Evolutionary conservation across 1,140 invertebrate genomes (phyloP).

Genomic region (Dysdera silvatica): DNA sequence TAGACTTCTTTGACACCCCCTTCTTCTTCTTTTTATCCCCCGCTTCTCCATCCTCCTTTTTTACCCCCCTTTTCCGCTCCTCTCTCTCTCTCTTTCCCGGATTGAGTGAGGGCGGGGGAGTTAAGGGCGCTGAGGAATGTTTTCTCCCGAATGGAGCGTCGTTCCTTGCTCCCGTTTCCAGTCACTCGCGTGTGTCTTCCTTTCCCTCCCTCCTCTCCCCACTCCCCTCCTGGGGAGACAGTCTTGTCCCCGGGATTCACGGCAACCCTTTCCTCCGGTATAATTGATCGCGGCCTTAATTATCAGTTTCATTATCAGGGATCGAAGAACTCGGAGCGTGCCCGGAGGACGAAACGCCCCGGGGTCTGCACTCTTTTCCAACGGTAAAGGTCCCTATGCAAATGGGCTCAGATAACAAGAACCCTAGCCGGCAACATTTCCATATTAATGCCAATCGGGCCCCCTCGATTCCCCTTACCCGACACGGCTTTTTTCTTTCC

Average conservation of each 20-base stretch:
- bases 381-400: slow-evolving; percentile 29
- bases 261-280: slow-evolving; percentile 28
- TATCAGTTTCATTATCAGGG: slow-evolving; percentile 31
- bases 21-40: slow-evolving; percentile 23
- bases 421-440: slow-evolving; percentile 22
- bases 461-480: neutral
- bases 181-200: too few species aligned
- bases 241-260: slow-evolving; percentile 21
- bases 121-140: too few species aligned
- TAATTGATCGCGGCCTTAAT: slow-evolving; percentile 31
- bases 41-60: slow-evolving; percentile 26
- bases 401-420: slow-evolving; percentile 28
- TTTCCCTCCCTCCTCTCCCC: slow-evolving; percentile 9
- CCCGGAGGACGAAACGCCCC: slow-evolving; percentile 19
- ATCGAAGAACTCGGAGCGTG: slow-evolving; percentile 30
- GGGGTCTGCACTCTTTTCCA: slow-evolving; percentile 17
- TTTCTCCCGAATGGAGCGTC: too few species aligned
- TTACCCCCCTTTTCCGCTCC: slow-evolving; percentile 25
- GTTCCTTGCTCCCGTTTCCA: too few species aligned
- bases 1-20: too few species aligned
- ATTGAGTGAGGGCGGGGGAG: too few species aligned
- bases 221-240: slow-evolving; percentile 12
- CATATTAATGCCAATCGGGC: slow-evolving; percentile 24
- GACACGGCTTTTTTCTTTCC: slow-evolving; percentile 14
- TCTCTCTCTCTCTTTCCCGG: too few species aligned